Conservation (phyloP, 2,888 invertebrate genomes). For the Metopia argyrocephala region DNA sequence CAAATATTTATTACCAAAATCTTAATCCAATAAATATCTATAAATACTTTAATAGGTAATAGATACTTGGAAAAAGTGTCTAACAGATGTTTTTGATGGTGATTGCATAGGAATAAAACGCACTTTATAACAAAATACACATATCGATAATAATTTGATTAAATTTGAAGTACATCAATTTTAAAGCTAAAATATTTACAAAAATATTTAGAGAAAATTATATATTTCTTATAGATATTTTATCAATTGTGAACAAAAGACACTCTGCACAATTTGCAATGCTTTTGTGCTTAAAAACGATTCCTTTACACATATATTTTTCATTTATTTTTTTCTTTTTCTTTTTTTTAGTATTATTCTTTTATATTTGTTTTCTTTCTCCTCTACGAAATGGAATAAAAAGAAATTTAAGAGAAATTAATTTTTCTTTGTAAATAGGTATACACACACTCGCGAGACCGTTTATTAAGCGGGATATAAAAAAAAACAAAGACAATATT, state of each 20-base stretch:
- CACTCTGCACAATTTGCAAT: background rate
- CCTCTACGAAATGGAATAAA: conserved; percentile 24
- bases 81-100: too few species aligned
- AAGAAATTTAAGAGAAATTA: conserved; percentile 13
- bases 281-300: background rate
- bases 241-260: background rate
- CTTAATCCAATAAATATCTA: too few species aligned
- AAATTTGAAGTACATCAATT: too few species aligned
- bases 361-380: conserved; percentile 15
- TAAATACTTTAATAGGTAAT: too few species aligned
- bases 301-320: background rate
- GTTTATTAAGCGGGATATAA: conserved; percentile 36
- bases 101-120: too few species aligned
- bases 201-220: too few species aligned
- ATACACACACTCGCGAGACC: conserved; percentile 52
- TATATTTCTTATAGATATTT: too few species aligned
- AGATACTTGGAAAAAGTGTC: too few species aligned
- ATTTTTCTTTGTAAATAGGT: conserved; percentile 20
- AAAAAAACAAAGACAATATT: conserved; percentile 20
- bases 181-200: conserved; percentile 23
- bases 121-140: too few species aligned
- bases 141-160: too few species aligned
- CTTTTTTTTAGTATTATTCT: background rate
- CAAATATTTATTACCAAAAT: too few species aligned
- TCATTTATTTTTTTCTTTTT: conserved; percentile 5